A percentile compares a stretch with the other conserved stretches of the same genome.
Conservation (phyloP, 1,140 invertebrate genomes). For the Drosophila kohkoa region DNA sequence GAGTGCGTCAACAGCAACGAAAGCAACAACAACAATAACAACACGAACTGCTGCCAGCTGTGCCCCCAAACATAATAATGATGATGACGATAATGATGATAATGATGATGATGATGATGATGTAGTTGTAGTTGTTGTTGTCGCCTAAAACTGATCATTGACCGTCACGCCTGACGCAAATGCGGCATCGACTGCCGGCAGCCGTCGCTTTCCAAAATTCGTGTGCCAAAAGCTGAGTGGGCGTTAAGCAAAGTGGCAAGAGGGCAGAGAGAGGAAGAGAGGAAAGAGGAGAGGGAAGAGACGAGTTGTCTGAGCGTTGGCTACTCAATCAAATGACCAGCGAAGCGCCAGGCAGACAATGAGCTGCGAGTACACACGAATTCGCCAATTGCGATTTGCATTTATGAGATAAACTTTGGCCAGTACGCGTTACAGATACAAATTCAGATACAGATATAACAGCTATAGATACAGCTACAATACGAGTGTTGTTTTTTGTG, state of each 20-base stretch:
- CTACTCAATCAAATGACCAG: constrained; percentile 52
- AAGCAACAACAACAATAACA: constrained; percentile 22
- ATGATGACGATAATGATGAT: neutral
- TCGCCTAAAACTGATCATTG: constrained; percentile 76
- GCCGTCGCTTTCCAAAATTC: constrained; percentile 71
- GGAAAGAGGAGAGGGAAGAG: neutral
- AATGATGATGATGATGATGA: constrained; percentile 25
- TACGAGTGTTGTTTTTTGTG: neutral
- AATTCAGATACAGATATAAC: constrained; percentile 4
- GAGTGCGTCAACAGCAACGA: constrained; percentile 71
- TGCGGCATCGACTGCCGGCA: constrained; percentile 21
- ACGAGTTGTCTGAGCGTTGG: constrained; percentile 31
- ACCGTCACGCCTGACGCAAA: constrained; percentile 78
- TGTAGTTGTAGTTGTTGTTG: constrained; percentile 31
- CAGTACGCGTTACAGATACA: constrained; percentile 22
- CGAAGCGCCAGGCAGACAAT: constrained; percentile 42
- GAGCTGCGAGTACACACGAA: constrained; percentile 18
- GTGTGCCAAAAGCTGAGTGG: constrained; percentile 67
- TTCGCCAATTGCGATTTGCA: constrained; percentile 29
- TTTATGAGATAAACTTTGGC: constrained; percentile 19
- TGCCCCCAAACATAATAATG: neutral
- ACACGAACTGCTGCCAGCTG: constrained; percentile 31
- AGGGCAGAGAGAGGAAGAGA: constrained; percentile 9
- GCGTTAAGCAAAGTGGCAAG: constrained; percentile 13
- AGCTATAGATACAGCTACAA: constrained; percentile 4